Conservation (phyloP, 2,797 vertebrate species). For the Buphagus erythrorhynchus region DNA sequence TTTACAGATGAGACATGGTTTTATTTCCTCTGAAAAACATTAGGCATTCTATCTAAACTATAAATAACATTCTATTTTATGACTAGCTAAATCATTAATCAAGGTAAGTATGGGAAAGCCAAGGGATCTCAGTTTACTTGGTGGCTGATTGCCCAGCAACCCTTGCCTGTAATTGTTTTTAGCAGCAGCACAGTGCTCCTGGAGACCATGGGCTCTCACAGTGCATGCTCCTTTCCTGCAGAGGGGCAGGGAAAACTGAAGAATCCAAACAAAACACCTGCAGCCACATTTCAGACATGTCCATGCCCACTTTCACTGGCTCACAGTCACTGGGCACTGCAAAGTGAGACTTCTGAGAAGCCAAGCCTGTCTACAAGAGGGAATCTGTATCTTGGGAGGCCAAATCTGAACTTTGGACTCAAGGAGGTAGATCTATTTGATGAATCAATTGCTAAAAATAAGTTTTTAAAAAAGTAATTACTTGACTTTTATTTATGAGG, state of each 20-base stretch:
- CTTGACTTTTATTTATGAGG: background rate
- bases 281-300: background rate
- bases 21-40: constrained; percentile 71
- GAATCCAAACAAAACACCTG: constrained; percentile 3
- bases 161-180: constrained; percentile 37
- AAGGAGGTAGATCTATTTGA: background rate
- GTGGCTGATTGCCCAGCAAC: constrained; percentile 78
- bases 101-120: constrained; percentile 71
- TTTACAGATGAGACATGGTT: constrained; percentile 40
- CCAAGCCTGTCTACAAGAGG: background rate
- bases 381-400: background rate
- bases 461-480: background rate
- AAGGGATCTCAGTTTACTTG: constrained; percentile 72
- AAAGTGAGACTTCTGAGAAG: background rate
- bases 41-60: constrained; percentile 64
- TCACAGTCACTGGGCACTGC: background rate
- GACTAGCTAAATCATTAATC: constrained; percentile 78
- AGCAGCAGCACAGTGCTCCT: background rate
- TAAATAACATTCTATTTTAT: constrained; percentile 74
- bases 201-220: background rate
- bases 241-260: background rate
- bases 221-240: constrained; percentile 3
- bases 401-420: background rate
- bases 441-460: background rate
- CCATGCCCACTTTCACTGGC: background rate